Evolutionary conservation across 2,888 invertebrate genomes (phyloP).

Genomic region (Apomyelois bistriatella): DNA sequence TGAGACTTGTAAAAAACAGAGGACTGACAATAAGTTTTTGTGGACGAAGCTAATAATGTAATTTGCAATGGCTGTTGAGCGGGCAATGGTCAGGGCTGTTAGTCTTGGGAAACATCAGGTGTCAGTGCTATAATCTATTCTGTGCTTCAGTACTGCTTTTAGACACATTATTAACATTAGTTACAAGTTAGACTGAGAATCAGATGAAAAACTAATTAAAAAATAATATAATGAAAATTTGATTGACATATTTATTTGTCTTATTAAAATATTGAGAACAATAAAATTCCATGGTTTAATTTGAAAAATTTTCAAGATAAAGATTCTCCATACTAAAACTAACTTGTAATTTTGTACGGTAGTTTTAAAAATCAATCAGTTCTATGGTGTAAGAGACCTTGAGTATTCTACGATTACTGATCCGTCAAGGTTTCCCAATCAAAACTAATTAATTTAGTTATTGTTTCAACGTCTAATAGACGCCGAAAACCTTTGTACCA

Average conservation of each 20-base stretch:
- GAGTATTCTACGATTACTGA: background rate
- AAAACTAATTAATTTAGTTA: slow-evolving; percentile 2
- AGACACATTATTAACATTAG: too few species aligned
- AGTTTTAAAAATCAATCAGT: slow-evolving; percentile 14
- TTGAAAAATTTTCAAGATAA: background rate
- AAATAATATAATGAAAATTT: too few species aligned
- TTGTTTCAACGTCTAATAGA: background rate
- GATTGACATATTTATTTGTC: too few species aligned
- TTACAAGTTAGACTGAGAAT: too few species aligned
- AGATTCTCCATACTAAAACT: slow-evolving; percentile 17
- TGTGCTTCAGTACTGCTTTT: background rate
- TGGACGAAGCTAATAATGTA: slow-evolving; percentile 29
- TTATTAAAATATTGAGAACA: background rate
- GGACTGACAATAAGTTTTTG: slow-evolving; percentile 3
- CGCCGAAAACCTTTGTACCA: too few species aligned
- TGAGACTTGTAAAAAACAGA: background rate
- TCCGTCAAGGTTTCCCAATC: slow-evolving; percentile 8
- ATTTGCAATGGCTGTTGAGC: slow-evolving; percentile 34
- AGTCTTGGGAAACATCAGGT: slow-evolving; percentile 29
- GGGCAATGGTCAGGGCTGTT: slow-evolving; percentile 39
- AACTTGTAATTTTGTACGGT: background rate
- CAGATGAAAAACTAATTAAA: too few species aligned
- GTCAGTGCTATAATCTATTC: background rate
- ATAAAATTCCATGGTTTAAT: too few species aligned
- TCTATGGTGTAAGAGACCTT: slow-evolving; percentile 9